These are phyloP conservation scores for Siphamia tubifer DNA, from an alignment of 2,113 vertebrate species.

Conservation along the genomic window DNA sequence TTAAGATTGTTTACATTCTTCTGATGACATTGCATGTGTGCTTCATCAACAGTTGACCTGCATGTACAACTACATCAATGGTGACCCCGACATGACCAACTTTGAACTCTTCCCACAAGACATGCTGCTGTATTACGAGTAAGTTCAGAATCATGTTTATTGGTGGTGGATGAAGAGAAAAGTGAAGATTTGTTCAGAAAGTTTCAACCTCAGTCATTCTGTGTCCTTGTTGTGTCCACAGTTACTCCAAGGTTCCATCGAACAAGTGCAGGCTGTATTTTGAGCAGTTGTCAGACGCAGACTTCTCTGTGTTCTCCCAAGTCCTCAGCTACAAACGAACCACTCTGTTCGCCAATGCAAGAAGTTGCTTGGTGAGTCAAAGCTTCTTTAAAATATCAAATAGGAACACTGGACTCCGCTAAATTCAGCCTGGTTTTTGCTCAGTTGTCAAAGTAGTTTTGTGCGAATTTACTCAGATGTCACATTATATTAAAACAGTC, in stretches of 20 bases:
- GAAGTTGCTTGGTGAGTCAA: constrained; percentile 70
- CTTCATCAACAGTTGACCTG: constrained; percentile 71
- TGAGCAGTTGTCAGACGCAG: constrained; percentile 57
- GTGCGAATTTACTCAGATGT: too few species aligned
- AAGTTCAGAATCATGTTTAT: background rate
- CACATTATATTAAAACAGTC: too few species aligned
- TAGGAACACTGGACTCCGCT: background rate
- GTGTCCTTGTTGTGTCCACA: constrained; percentile 8
- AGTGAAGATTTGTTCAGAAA: background rate
- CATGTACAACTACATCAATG: constrained; percentile 76
- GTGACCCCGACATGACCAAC: background rate
- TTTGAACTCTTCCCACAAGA: constrained; percentile 69
- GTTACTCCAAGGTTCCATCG: constrained; percentile 65
- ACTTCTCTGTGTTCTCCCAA: constrained; percentile 71
- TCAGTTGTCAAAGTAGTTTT: too few species aligned
- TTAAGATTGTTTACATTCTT: too few species aligned
- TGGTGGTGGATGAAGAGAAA: background rate
- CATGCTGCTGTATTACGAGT: constrained; percentile 79
- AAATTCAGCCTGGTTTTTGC: background rate
- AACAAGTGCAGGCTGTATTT: constrained; percentile 71
- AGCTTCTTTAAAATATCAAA: background rate
- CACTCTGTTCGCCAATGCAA: constrained; percentile 62
- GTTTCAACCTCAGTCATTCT: background rate
- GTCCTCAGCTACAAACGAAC: constrained; percentile 51
- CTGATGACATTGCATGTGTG: too few species aligned